Evolutionary conservation across 2,888 invertebrate species (phyloP).

Genomic region (Melanargia galathea): DNA sequence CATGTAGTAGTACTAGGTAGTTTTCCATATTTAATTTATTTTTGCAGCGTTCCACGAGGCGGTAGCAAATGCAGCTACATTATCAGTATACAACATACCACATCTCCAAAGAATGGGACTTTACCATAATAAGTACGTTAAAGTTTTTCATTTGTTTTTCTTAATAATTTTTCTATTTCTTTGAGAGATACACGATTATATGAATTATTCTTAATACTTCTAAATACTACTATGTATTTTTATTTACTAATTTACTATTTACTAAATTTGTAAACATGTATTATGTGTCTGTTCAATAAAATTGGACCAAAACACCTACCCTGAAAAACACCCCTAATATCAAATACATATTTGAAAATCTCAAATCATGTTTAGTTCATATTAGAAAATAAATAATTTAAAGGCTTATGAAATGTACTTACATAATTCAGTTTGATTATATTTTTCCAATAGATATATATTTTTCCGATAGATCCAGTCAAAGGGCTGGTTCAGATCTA

Average conservation of each 20-base stretch:
- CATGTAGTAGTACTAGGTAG: too few relatives aligned
- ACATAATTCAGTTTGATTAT: background rate
- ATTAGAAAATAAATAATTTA: background rate
- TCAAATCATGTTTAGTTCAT: background rate
- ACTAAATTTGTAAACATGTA: background rate
- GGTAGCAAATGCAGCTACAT: conserved; percentile 89
- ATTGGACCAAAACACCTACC: background rate
- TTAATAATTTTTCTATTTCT: background rate
- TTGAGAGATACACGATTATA: too few relatives aligned
- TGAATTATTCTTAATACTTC: too few relatives aligned
- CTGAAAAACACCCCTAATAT: background rate
- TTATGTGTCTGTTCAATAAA: background rate
- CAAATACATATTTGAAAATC: background rate
- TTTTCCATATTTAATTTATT: background rate
- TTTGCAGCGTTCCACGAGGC: conserved; percentile 91
- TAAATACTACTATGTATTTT: too few relatives aligned
- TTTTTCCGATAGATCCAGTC: background rate
- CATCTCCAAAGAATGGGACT: conserved; percentile 89
- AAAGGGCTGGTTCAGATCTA: background rate
- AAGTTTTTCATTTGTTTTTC: background rate
- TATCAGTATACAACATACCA: conserved; percentile 89
- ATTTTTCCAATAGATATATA: background rate
- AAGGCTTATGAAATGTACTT: background rate
- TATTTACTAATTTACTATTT: background rate
- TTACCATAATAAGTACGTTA: conserved; percentile 81